Conservation (phyloP, 2,797 vertebrate species). For the Falco novaeseelandiae region DNA sequence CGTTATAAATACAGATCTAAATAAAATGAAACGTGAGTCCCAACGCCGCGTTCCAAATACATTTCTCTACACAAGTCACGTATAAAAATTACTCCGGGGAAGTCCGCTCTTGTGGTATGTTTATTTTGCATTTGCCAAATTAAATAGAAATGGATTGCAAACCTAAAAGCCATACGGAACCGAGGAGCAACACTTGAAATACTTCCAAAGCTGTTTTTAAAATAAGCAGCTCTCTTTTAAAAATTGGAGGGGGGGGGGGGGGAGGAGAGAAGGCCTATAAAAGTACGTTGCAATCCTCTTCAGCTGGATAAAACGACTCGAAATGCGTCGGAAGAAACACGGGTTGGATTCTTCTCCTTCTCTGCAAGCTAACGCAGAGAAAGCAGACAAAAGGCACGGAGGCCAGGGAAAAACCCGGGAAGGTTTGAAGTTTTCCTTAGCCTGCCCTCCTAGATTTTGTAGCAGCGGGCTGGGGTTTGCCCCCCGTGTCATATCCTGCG, state of each 20-base stretch:
- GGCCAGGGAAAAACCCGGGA: neutral
- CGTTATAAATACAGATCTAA: slow-evolving; percentile 64
- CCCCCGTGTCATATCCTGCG: neutral
- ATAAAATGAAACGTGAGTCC: slow-evolving; percentile 58
- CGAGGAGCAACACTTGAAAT: slow-evolving; percentile 13
- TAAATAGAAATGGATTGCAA: slow-evolving; percentile 58
- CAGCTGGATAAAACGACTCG: neutral
- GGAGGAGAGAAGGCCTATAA: neutral
- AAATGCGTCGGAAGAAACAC: neutral
- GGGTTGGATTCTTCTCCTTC: neutral
- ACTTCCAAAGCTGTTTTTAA: slow-evolving; percentile 37
- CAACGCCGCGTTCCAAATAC: slow-evolving; percentile 14
- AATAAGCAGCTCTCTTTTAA: neutral
- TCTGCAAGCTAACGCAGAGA: neutral
- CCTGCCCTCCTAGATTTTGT: neutral
- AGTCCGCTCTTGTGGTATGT: slow-evolving; percentile 45
- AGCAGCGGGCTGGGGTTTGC: neutral
- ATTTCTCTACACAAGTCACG: slow-evolving; percentile 33
- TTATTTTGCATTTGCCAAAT: slow-evolving; percentile 66
- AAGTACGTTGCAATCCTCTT: neutral
- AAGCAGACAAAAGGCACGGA: neutral
- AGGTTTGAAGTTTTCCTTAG: neutral
- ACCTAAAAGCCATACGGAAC: slow-evolving; percentile 18
- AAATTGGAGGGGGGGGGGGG: neutral
- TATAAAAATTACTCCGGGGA: slow-evolving; percentile 48